Evolutionary conservation across 2,113 vertebrate genomes (phyloP).

Genomic region (Paradoxurus hermaphroditus): DNA sequence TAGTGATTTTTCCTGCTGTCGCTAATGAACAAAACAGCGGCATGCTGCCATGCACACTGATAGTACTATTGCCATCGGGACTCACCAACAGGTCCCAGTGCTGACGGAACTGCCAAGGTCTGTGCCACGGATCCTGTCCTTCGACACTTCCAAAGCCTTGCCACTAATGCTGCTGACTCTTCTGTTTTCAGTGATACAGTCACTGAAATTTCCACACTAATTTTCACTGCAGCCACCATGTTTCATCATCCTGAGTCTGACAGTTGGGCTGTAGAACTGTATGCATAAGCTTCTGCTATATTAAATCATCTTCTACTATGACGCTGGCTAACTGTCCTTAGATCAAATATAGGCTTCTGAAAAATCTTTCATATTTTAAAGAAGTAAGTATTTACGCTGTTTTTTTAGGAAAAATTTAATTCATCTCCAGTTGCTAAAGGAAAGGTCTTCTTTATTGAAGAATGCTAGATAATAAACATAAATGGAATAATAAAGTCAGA

Average conservation of each 20-base stretch:
- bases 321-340: neutral
- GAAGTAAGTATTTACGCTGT: neutral
- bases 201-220: neutral
- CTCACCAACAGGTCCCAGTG: neutral
- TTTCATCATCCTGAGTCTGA: neutral
- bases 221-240: neutral
- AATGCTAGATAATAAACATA: neutral
- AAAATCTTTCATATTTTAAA: neutral
- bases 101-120: neutral
- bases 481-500: neutral
- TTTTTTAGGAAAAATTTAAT: neutral
- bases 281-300: neutral
- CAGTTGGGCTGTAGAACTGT: neutral
- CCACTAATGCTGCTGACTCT: neutral
- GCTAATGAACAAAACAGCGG: neutral
- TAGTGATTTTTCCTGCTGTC: neutral
- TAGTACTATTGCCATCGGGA: neutral
- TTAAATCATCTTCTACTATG: neutral
- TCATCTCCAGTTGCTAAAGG: neutral
- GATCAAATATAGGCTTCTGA: neutral
- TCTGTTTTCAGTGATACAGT: neutral
- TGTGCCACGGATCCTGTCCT: neutral
- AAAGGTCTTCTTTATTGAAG: neutral
- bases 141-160: neutral
- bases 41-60: neutral